Conservation (phyloP, 2,113 vertebrate genomes). For the Caracal caracal region DNA sequence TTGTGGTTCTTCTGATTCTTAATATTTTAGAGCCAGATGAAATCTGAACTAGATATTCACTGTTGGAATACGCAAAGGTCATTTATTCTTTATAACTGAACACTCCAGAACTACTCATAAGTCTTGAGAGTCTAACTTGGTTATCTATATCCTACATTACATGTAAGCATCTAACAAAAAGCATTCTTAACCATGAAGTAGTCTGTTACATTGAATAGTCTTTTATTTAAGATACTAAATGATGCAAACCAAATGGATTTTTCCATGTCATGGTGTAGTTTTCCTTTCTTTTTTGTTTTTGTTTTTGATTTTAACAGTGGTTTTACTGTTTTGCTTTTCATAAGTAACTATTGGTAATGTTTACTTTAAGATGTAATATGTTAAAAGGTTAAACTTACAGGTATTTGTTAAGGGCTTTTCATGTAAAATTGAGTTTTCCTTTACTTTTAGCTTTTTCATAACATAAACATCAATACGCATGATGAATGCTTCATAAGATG, state of each 20-base stretch:
- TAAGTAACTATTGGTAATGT: constrained; percentile 33
- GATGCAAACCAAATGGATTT: constrained; percentile 60
- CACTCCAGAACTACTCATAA: constrained; percentile 52
- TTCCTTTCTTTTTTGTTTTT: background rate
- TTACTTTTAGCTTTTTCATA: constrained; percentile 47
- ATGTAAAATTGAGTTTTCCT: constrained; percentile 53
- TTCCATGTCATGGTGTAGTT: constrained; percentile 26
- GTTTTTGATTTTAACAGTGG: background rate
- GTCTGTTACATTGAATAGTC: constrained; percentile 54
- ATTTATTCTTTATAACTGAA: constrained; percentile 52
- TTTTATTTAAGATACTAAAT: constrained; percentile 74
- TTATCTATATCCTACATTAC: constrained; percentile 48
- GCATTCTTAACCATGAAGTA: constrained; percentile 46
- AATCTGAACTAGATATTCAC: constrained; percentile 74
- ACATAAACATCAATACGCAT: background rate
- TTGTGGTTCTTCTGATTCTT: constrained; percentile 73
- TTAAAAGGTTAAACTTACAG: constrained; percentile 70
- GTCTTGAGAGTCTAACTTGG: constrained; percentile 60
- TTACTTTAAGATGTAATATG: constrained; percentile 53
- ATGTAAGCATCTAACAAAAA: constrained; percentile 30
- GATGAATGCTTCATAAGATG: background rate
- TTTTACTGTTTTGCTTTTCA: constrained; percentile 69
- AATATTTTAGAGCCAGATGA: constrained; percentile 84
- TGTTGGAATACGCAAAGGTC: constrained; percentile 76
- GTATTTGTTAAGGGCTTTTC: constrained; percentile 76